A percentile compares a stretch with the other conserved stretches of the same genome.
Evolutionary conservation across 2,113 vertebrate genomes (phyloP).

Genomic region (Oryzias curvinotus): DNA sequence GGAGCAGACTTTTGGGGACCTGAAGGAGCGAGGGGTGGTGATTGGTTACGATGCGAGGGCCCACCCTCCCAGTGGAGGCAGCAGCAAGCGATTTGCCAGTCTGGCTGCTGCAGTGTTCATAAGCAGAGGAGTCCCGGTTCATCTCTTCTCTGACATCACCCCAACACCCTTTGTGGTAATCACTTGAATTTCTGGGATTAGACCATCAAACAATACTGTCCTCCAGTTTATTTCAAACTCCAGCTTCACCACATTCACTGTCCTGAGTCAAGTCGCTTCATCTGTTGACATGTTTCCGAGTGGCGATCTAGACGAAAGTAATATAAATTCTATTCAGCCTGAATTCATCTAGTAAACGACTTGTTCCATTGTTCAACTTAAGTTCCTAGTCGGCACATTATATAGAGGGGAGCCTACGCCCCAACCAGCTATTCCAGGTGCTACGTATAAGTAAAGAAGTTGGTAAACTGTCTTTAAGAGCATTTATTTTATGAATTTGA

Average conservation of each 20-base stretch:
- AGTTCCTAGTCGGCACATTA: too few species aligned
- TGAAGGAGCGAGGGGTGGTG: slow-evolving; percentile 89
- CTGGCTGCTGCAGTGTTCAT: slow-evolving; percentile 88
- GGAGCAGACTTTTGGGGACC: slow-evolving; percentile 83
- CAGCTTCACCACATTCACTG: background rate
- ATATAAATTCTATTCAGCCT: slow-evolving; percentile 45
- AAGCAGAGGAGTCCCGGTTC: slow-evolving; percentile 86
- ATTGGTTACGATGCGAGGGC: slow-evolving; percentile 93
- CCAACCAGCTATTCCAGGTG: too few species aligned
- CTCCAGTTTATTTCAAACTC: too few species aligned
- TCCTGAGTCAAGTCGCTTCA: background rate
- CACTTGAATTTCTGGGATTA: background rate
- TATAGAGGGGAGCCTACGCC: too few species aligned
- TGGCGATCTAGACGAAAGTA: slow-evolving; percentile 2
- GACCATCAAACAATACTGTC: too few species aligned
- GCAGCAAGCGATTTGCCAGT: slow-evolving; percentile 87
- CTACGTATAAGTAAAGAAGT: too few species aligned
- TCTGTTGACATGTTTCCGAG: background rate
- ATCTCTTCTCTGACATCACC: slow-evolving; percentile 89
- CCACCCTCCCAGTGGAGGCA: slow-evolving; percentile 85
- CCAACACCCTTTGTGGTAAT: slow-evolving; percentile 97
- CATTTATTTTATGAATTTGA: too few species aligned
- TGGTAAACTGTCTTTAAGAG: too few species aligned
- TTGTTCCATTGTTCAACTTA: slow-evolving; percentile 7
- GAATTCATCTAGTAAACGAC: background rate